Percentiles rank a stretch among this genome's conserved stretches.
phyloP scores from a whole-genome alignment of 2,888 invertebrate species.

The Exocentrus adspersus region DNA sequence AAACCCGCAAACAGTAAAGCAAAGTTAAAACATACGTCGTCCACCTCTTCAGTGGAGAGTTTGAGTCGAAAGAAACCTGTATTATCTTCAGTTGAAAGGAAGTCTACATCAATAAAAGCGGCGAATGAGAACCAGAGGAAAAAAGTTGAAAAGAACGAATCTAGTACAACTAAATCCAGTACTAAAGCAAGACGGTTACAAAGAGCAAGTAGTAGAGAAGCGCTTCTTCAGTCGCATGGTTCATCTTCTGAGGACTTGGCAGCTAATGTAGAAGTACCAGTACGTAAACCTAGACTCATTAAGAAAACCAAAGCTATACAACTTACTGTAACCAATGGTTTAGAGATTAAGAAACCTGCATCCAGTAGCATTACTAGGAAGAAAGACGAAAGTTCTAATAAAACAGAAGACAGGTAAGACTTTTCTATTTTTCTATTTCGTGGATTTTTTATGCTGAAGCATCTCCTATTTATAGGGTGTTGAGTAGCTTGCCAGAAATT shows the following conservation, averaged over 20 bases:
- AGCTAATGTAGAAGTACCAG: conserved; percentile 53
- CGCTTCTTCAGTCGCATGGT: conserved; percentile 63
- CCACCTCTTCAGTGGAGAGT: conserved; percentile 62
- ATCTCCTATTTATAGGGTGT: conserved; percentile 47
- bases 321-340: conserved; percentile 53
- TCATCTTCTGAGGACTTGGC: conserved; percentile 67
- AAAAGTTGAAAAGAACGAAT: conserved; percentile 32
- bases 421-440: too few species aligned
- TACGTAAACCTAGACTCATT: conserved; percentile 60
- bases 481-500: conserved; percentile 61
- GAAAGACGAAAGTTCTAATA: conserved; percentile 44
- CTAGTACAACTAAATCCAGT: conserved; percentile 42
- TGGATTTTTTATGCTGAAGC: too few species aligned
- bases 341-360: conserved; percentile 51
- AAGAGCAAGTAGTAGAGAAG: conserved; percentile 66
- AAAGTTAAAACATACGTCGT: conserved; percentile 57
- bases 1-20: conserved; percentile 42
- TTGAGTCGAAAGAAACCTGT: conserved; percentile 45
- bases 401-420: conserved; percentile 54
- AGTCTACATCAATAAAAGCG: conserved; percentile 28
- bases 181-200: conserved; percentile 64
- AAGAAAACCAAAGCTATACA: conserved; percentile 59
- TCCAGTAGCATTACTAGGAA: conserved; percentile 38
- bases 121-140: conserved; percentile 43
- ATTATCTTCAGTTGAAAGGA: conserved; percentile 31